phyloP scores from a whole-genome alignment of 92 coral and sea anemone species.

The Zoanthus gigantus region DNA sequence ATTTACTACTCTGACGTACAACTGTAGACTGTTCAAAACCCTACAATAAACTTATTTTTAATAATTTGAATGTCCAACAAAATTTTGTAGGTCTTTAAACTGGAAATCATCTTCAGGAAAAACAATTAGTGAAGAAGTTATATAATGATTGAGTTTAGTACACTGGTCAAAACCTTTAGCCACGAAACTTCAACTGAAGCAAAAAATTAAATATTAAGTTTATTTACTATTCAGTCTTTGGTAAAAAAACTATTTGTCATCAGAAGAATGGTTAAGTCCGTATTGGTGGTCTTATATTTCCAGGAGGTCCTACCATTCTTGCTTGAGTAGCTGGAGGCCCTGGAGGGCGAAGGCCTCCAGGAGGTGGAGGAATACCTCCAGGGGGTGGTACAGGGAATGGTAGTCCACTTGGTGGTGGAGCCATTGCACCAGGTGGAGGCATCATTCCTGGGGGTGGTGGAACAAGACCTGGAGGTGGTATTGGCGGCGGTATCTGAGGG shows the following conservation, averaged over 20 bases:
- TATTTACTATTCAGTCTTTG: background rate
- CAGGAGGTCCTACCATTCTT: conserved; percentile 50
- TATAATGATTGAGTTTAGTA: too few species aligned
- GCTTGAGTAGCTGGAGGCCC: conserved; percentile 44
- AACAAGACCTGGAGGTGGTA: conserved; percentile 87
- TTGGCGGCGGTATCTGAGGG: conserved; percentile 66
- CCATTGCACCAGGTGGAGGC: conserved; percentile 86
- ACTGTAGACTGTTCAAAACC: too few species aligned
- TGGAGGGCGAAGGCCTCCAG: conserved; percentile 81
- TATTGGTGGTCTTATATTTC: conserved; percentile 51
- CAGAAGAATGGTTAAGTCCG: conserved; percentile 28
- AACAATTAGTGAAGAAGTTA: too few species aligned
- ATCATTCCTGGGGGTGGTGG: conserved; percentile 98
- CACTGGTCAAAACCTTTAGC: too few species aligned
- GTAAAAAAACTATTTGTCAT: background rate
- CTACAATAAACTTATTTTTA: too few species aligned
- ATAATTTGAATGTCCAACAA: too few species aligned
- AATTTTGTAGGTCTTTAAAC: too few species aligned
- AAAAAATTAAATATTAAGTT: background rate
- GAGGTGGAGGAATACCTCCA: conserved; percentile 89
- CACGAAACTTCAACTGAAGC: too few species aligned
- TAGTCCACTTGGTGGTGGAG: conserved; percentile 91
- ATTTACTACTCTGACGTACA: too few species aligned
- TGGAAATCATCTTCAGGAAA: too few species aligned
- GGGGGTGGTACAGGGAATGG: conserved; percentile 96